phyloP scores from a whole-genome alignment of 1,140 invertebrate species.

The Oncopeltus fasciatus region DNA sequence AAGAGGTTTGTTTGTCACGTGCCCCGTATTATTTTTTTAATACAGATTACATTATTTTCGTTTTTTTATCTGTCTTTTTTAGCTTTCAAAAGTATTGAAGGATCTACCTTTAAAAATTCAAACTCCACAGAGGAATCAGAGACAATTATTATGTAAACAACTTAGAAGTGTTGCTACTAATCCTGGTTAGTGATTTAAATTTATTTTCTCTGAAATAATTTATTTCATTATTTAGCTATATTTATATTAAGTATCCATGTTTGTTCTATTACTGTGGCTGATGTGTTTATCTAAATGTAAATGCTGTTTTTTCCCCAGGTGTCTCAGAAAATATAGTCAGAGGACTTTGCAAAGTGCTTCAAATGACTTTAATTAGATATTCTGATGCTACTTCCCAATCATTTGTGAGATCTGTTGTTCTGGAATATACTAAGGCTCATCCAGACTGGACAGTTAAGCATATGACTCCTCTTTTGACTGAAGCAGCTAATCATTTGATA shows the following conservation, averaged over 20 bases:
- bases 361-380: constrained; percentile 58
- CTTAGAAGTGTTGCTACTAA: constrained; percentile 54
- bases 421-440: constrained; percentile 45
- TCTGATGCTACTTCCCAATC: constrained; percentile 59
- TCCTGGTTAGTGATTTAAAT: constrained; percentile 41
- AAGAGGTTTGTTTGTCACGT: constrained; percentile 19
- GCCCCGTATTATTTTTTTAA: not conserved
- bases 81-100: constrained; percentile 58
- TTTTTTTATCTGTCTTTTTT: constrained; percentile 23
- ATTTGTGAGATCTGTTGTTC: constrained; percentile 52
- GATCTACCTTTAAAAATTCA: constrained; percentile 65
- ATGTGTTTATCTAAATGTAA: not conserved
- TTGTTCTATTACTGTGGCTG: not conserved
- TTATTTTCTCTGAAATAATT: constrained; percentile 13
- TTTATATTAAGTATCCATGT: not conserved
- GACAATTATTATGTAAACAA: constrained; percentile 51
- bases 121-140: constrained; percentile 57
- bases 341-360: constrained; percentile 60
- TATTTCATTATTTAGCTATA: not conserved
- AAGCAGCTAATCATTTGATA: constrained; percentile 47
- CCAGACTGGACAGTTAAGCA: constrained; percentile 52
- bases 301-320: constrained; percentile 35
- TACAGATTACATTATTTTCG: not conserved
- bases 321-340: constrained; percentile 61
- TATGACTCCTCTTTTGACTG: constrained; percentile 43